Conservation (phyloP, 2,888 invertebrate species). For the Hypolimnas misippus region DNA sequence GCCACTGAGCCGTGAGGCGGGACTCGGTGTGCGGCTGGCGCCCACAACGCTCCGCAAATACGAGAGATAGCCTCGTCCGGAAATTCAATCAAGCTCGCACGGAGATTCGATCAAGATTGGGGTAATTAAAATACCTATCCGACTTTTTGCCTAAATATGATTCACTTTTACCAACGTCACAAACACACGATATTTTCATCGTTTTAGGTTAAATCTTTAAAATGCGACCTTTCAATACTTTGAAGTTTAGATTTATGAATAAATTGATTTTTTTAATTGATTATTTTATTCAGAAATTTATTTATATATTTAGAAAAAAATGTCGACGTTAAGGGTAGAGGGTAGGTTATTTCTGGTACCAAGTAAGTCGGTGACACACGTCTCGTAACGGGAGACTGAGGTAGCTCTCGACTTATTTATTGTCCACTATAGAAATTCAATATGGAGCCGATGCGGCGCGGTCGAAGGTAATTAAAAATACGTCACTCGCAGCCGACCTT, state of each 20-base stretch:
- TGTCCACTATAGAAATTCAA: conserved; percentile 78
- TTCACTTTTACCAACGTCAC: conserved; percentile 12
- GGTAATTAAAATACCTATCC: conserved; percentile 76
- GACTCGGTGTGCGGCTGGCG: conserved; percentile 53
- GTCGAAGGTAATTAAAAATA: conserved; percentile 82
- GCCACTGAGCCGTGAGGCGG: conserved; percentile 73
- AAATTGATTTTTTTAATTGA: too few species aligned
- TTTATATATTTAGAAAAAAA: conserved; percentile 11
- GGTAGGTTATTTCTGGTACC: conserved; percentile 5
- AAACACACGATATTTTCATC: neutral
- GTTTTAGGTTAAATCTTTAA: too few species aligned
- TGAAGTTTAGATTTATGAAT: too few species aligned
- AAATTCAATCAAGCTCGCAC: conserved; percentile 80
- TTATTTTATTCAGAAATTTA: neutral
- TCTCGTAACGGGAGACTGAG: conserved; percentile 43
- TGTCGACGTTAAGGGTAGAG: neutral
- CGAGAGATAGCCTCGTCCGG: conserved; percentile 74
- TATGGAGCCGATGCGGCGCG: conserved; percentile 67
- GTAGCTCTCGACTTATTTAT: conserved; percentile 67
- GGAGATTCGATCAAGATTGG: conserved; percentile 80
- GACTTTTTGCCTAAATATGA: conserved; percentile 61
- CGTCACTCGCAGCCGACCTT: conserved; percentile 81
- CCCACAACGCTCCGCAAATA: conserved; percentile 74
- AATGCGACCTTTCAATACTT: too few species aligned
- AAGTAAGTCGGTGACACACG: conserved; percentile 43